Evolutionary conservation across 2,888 invertebrate genomes (phyloP), one percentile per base, ranked within the genome.

Genomic region (Leucophora obtusa): DNA sequence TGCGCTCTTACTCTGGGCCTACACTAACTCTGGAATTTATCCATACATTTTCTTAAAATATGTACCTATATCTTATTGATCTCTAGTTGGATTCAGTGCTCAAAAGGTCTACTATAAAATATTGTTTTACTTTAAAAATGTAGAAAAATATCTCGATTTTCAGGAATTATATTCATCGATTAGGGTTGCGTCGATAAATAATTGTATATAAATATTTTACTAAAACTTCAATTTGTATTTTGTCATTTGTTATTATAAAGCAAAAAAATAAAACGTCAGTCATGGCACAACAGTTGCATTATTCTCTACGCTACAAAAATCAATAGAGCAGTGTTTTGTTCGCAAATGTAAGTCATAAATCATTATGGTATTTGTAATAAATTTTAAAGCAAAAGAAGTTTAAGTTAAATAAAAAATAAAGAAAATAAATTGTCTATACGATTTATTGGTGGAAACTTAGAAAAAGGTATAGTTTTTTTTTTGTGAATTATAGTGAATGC

Each of bases 281-380:
- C 38, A 35, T 59, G n/a, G n/a, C n/a, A 18, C 18, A 35, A 15
- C 17, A 54, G 35, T 2, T 21, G 21, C 7, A 17, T 59, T 38
- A 5, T 38, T 1, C 14, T 11, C 14, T 14, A 47, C 60, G 47
- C n/a, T 24, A 24, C 15, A n/a, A 8, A 35, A 17, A n/a, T 17
- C 33, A 6, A 28, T 47, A 21, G 21, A 59, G 43, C 1, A 11
- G 53, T 18, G 35, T 33, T 35, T 6, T 17, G 43, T 60, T 50
- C 10, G 33, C 51, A 28, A 10, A 33, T 58, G 15, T 10, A 28
- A 21, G 24, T n/a, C 66, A 66, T 66, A 54, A 66, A 66, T 66
- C 66, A 66, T 66, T 56, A 21, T 21, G 54, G 54, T 43, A 56
- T 66, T 66, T 56, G 66, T 56, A 66, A 66, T 66, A 66, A 66